Evolutionary conservation across 2,113 vertebrate genomes (phyloP), one percentile per base, ranked within the genome.

Genomic region (Gopherus evgoodei): DNA sequence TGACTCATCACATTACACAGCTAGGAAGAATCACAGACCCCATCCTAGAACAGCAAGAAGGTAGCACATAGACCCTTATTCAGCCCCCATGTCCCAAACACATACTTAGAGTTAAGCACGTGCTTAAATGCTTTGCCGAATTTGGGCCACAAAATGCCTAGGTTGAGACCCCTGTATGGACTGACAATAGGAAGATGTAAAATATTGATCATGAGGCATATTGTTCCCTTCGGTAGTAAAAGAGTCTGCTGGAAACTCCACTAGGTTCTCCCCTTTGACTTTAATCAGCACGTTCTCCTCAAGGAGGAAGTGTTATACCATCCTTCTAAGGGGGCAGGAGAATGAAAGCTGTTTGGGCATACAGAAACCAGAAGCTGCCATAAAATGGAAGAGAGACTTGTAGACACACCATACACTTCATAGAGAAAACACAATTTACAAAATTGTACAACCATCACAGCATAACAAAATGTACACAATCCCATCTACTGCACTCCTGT

Each of bases 401-500:
- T 44, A 27, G 4, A 9, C 16, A 1, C 24, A 47, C 4, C 0
- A 3, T 3, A 6, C 44, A 9, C 21, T 42, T 52, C 6, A 6
- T 76, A 76, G 38, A 76, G 38, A 42, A 42, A 44, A 76, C 22
- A 44, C 72, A 76, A 8, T 44, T 76, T 76, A 76, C 21, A 76
- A 12, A 25, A 76, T 76, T 25, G 42, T 44, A 25, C 72, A 76
- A 13, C n/a, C 42, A 24, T 22, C 42, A 14, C 11, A 8, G 5
- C 4, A 0, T 2, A 69, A 21, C 14, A 3, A 12, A 2, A 0
- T 2, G 2, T 5, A 38, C 1, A 0, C 53, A 53, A n/a, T 1
- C 87, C 29, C 52, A 8, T 31, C 42, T 21, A 1, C 27, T 0
- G 0, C 8, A 35, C 24, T 62, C 12, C 52, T 31, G 35, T 44